Conservation (phyloP, 2,888 invertebrate species). For the Drymonia ruficornis region DNA sequence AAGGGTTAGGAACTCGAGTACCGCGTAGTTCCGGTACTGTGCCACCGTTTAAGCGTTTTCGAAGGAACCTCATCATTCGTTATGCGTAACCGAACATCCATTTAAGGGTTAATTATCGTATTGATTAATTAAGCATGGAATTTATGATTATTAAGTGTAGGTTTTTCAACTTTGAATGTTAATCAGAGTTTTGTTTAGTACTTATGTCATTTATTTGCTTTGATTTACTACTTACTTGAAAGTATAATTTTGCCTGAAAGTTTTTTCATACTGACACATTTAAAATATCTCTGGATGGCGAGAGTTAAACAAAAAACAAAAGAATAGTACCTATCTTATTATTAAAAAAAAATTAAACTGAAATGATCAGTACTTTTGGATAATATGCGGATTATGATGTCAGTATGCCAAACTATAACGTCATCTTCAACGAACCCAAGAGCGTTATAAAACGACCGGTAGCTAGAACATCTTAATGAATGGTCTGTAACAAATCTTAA, state of each 20-base stretch:
- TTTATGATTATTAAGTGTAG: neutral
- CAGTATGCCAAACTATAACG: no score
- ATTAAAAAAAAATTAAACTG: no score
- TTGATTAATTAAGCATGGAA: neutral
- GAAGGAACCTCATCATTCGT: neutral
- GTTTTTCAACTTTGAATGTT: neutral
- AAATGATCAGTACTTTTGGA: no score
- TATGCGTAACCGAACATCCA: neutral
- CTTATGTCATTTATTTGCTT: no score
- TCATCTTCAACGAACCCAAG: neutral
- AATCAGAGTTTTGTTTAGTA: neutral
- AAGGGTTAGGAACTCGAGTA: slow-evolving; percentile 57
- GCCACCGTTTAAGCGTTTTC: slow-evolving; percentile 14
- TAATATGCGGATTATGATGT: no score
- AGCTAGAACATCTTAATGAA: slow-evolving; percentile 57
- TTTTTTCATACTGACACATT: no score
- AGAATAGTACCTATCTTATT: no score
- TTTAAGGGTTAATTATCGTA: slow-evolving; percentile 1
- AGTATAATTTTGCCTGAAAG: no score
- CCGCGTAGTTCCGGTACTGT: slow-evolving; percentile 67
- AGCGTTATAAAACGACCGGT: neutral
- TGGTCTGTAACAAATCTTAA: slow-evolving; percentile 64
- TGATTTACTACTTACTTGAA: no score
- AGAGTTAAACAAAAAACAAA: no score
- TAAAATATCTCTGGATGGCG: no score